Conservation (phyloP, 2,888 invertebrate species). For the Synergus laeviventris region DNA sequence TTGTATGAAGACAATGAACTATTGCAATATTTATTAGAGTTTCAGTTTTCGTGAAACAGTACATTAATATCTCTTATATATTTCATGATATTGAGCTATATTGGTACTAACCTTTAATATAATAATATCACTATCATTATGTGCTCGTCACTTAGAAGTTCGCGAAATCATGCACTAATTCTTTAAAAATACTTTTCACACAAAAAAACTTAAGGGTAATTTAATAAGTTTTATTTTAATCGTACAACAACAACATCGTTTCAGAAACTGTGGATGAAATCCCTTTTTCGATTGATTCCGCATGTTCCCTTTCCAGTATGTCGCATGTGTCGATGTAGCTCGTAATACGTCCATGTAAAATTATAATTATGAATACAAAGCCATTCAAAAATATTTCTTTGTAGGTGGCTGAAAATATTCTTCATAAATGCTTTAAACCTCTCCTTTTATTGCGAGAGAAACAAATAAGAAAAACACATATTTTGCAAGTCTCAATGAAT, state of each 20-base stretch:
- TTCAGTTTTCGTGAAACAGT: background rate
- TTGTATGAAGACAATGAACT: slow-evolving; percentile 16
- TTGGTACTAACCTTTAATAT: background rate
- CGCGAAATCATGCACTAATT: background rate
- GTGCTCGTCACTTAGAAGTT: background rate
- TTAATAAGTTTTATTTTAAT: background rate
- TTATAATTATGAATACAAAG: background rate
- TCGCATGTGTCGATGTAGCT: slow-evolving; percentile 66
- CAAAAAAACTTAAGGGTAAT: background rate
- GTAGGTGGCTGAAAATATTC: no score
- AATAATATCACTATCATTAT: background rate
- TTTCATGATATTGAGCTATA: background rate
- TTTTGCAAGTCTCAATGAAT: background rate
- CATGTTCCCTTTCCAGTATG: slow-evolving; percentile 61
- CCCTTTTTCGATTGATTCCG: slow-evolving; percentile 64
- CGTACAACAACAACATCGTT: slow-evolving; percentile 40
- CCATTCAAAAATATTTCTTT: background rate
- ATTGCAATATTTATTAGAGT: background rate
- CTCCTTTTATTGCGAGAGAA: background rate
- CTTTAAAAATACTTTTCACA: background rate
- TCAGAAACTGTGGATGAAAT: slow-evolving; percentile 23
- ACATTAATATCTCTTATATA: background rate
- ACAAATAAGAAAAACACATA: background rate
- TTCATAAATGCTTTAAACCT: background rate
- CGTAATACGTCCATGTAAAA: slow-evolving; percentile 29